phyloP scores from a whole-genome alignment of 2,113 vertebrate genomes.

The Anseranas semipalmata region DNA sequence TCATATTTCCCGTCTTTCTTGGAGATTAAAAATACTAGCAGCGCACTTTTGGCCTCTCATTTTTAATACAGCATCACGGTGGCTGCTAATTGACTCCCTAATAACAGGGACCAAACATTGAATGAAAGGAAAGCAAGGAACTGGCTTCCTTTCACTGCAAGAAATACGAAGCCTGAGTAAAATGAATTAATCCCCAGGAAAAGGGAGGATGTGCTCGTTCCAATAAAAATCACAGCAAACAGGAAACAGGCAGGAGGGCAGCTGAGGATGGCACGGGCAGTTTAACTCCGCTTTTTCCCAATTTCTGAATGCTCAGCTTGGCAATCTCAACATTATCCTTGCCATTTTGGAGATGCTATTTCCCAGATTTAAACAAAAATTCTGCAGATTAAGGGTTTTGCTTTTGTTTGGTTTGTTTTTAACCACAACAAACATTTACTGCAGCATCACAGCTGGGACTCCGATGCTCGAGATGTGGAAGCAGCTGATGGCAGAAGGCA shows the following conservation, averaged over 20 bases:
- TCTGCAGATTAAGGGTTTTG: not conserved
- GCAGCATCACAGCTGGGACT: not conserved
- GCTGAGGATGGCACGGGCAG: not conserved
- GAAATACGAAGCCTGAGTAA: not conserved
- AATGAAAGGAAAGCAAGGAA: fast-evolving
- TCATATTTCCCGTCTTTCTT: not conserved
- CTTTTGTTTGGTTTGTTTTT: fast-evolving
- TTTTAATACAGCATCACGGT: not conserved
- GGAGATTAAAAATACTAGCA: not conserved
- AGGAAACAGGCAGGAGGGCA: not conserved
- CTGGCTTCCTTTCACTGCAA: not conserved
- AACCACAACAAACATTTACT: not conserved
- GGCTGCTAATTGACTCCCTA: not conserved
- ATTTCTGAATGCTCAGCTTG: not conserved
- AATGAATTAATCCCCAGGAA: not conserved
- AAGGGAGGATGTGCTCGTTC: not conserved
- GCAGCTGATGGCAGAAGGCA: not conserved
- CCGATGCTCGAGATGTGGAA: not conserved
- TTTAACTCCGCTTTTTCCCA: not conserved
- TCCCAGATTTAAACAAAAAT: not conserved
- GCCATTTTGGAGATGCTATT: not conserved
- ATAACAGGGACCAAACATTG: fast-evolving
- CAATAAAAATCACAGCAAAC: not conserved
- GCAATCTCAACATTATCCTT: not conserved
- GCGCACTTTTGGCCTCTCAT: not conserved